Percentiles rank a stretch among this genome's conserved stretches.
Evolutionary conservation across 2,888 invertebrate genomes (phyloP).

Genomic region (Caenorhabditis sp.): DNA sequence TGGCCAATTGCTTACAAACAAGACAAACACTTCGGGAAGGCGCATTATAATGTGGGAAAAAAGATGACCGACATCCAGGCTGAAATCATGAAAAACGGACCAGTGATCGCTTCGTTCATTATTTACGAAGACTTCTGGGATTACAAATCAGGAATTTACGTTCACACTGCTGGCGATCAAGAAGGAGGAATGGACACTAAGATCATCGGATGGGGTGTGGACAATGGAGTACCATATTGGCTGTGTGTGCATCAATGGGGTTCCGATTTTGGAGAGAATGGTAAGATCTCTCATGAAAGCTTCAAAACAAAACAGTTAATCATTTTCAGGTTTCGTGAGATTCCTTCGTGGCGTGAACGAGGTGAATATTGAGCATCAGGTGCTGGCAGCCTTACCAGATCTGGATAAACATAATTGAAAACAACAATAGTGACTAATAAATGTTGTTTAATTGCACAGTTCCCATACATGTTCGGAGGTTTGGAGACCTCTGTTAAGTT

Average conservation of each 20-base stretch:
- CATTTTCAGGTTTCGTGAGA: constrained; percentile 58
- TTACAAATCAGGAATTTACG: constrained; percentile 63
- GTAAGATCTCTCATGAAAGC: too few species aligned
- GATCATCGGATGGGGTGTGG: constrained; percentile 66
- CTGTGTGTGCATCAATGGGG: constrained; percentile 65
- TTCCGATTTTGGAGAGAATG: constrained; percentile 62
- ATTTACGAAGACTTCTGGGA: constrained; percentile 66
- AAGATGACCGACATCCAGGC: constrained; percentile 63
- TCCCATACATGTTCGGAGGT: too few species aligned
- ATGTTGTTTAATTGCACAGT: too few species aligned
- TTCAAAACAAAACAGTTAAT: too few species aligned
- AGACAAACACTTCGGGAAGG: constrained; percentile 63
- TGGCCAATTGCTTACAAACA: constrained; percentile 63
- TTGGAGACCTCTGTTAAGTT: too few species aligned
- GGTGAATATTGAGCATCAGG: constrained; percentile 63
- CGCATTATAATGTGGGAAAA: constrained; percentile 60
- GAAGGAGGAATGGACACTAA: constrained; percentile 67
- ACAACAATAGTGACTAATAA: not conserved
- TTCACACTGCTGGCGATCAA: constrained; percentile 56
- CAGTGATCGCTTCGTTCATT: constrained; percentile 61
- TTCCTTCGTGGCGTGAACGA: constrained; percentile 65
- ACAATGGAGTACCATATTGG: constrained; percentile 64
- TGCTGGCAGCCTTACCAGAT: constrained; percentile 57
- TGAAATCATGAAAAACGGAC: constrained; percentile 63
- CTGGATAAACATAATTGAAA: constrained; percentile 57